Percentiles rank a stretch among this genome's conserved stretches.
Conservation (phyloP, 2,888 invertebrate genomes). For the Cephonodes hylas region DNA sequence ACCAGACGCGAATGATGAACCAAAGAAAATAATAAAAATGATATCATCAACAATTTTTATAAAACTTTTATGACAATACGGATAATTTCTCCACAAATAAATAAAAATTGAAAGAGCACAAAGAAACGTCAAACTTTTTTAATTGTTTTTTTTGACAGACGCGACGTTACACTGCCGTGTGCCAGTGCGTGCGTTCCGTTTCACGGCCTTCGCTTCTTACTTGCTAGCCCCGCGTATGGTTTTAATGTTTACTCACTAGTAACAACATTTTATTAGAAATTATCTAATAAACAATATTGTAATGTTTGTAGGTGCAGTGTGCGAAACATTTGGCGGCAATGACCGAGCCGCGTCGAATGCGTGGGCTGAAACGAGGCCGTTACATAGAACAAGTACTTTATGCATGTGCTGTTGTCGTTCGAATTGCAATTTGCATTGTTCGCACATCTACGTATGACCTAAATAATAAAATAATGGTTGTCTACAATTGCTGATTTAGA, state of each 20-base stretch:
- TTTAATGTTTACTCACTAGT: neutral
- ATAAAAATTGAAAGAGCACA: constrained; percentile 49
- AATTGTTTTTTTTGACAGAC: constrained; percentile 42
- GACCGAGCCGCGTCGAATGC: constrained; percentile 56
- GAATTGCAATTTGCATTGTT: constrained; percentile 65
- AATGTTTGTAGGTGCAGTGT: constrained; percentile 31
- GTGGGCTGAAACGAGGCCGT: constrained; percentile 68
- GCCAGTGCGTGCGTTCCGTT: constrained; percentile 69
- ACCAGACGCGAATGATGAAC: neutral
- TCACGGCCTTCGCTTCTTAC: constrained; percentile 58
- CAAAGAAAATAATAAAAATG: neutral
- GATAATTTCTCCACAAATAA: constrained; percentile 40
- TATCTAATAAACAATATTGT: constrained; percentile 19
- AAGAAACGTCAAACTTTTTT: constrained; percentile 66
- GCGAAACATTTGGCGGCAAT: constrained; percentile 55
- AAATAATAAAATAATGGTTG: neutral
- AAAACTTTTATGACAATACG: constrained; percentile 32
- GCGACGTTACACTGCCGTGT: constrained; percentile 38
- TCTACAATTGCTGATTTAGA: neutral
- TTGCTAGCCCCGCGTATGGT: neutral
- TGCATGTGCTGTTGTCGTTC: constrained; percentile 51
- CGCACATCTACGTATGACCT: constrained; percentile 31
- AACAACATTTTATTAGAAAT: constrained; percentile 14
- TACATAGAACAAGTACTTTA: constrained; percentile 51
- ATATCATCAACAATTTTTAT: neutral